Conservation (phyloP, 2,797 vertebrate genomes). For the Gadopsis bispinosus region DNA sequence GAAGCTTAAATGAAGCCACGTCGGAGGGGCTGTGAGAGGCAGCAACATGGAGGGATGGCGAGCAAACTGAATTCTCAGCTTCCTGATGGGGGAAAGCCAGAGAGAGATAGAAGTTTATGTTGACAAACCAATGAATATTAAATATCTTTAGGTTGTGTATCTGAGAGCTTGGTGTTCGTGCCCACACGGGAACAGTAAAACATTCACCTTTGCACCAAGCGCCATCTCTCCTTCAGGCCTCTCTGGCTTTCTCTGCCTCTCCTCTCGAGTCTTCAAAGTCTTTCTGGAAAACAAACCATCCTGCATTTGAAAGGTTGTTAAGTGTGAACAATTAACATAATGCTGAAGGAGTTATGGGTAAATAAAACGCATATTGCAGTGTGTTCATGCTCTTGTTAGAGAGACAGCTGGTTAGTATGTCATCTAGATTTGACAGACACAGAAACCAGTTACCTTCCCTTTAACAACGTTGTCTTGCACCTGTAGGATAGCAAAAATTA, state of each 20-base stretch:
- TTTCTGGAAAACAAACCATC: slow-evolving; percentile 71
- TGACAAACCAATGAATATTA: not conserved
- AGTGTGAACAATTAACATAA: slow-evolving; percentile 7
- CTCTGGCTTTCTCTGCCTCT: slow-evolving; percentile 56
- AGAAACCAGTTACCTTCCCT: slow-evolving; percentile 78
- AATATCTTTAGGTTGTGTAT: not conserved
- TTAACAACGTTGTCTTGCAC: slow-evolving; percentile 82
- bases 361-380: slow-evolving; percentile 2
- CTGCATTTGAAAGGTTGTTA: slow-evolving; percentile 3
- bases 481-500: slow-evolving; percentile 69
- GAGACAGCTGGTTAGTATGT: slow-evolving; percentile 59
- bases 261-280: slow-evolving; percentile 59
- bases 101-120: not conserved
- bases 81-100: slow-evolving; percentile 61
- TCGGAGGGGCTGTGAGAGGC: slow-evolving; percentile 53
- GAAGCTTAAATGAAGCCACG: slow-evolving; percentile 76
- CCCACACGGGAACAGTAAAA: not conserved
- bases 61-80: slow-evolving; percentile 44
- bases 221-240: slow-evolving; percentile 58
- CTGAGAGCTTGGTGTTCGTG: not conserved
- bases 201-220: slow-evolving; percentile 70
- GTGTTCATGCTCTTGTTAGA: slow-evolving; percentile 46
- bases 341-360: not conserved
- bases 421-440: slow-evolving; percentile 29
- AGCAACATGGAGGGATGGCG: slow-evolving; percentile 42